phyloP scores from a whole-genome alignment of 2,888 invertebrate genomes.

The Protodeltote pygarga region DNA sequence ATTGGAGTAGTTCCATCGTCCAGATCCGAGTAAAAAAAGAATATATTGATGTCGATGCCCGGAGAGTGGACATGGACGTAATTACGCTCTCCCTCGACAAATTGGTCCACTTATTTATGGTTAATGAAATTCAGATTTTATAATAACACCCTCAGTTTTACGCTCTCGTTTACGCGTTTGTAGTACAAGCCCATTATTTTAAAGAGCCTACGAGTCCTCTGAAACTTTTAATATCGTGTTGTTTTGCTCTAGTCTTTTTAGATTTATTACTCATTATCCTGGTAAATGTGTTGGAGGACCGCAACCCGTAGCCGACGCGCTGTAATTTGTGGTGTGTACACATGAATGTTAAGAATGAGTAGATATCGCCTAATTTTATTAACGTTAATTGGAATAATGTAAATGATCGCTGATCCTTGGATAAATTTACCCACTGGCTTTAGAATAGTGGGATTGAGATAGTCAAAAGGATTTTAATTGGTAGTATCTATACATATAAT shows the following conservation, averaged over 20 bases:
- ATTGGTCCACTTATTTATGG: constrained; percentile 72
- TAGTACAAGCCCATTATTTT: constrained; percentile 65
- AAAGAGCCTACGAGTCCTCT: constrained; percentile 54
- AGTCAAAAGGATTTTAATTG: no score
- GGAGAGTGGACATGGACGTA: constrained; percentile 59
- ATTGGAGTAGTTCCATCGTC: constrained; percentile 45
- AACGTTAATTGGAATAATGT: constrained; percentile 21
- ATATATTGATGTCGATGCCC: constrained; percentile 46
- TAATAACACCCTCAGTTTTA: constrained; percentile 66
- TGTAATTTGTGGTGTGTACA: constrained; percentile 34
- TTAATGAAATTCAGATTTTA: constrained; percentile 76
- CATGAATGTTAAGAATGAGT: constrained; percentile 38
- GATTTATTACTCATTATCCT: constrained; percentile 57
- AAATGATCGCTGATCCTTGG: neutral
- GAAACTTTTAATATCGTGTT: constrained; percentile 50
- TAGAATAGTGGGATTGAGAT: no score
- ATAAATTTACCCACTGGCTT: no score
- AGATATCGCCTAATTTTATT: constrained; percentile 37
- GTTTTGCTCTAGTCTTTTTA: constrained; percentile 40
- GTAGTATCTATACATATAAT: no score
- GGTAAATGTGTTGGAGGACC: constrained; percentile 44
- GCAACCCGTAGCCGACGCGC: constrained; percentile 27
- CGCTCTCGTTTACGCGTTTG: constrained; percentile 65
- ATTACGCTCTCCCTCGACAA: constrained; percentile 65
- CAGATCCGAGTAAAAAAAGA: constrained; percentile 38